Conservation (phyloP, 2,888 invertebrate species). For the Drosophila paracracens region DNA sequence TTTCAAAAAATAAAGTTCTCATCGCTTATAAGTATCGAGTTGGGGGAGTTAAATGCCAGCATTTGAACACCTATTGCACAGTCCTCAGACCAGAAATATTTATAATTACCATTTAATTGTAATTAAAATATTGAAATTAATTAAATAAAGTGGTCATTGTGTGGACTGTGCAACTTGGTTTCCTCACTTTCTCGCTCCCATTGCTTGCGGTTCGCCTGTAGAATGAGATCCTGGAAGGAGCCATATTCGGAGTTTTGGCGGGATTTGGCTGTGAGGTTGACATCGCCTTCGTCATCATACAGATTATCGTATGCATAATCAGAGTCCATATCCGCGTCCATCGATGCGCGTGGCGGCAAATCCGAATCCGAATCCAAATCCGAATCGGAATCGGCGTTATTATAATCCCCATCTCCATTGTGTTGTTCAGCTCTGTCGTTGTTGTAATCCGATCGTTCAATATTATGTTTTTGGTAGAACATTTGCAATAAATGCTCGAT, state of each 20-base stretch:
- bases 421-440: slow-evolving; percentile 25
- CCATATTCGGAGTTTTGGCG: slow-evolving; percentile 73
- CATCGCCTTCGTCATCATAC: slow-evolving; percentile 79
- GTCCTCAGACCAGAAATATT: slow-evolving; percentile 12
- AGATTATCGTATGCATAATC: slow-evolving; percentile 78
- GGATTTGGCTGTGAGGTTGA: slow-evolving; percentile 62
- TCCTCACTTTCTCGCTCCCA: slow-evolving; percentile 74
- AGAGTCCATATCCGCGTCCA: slow-evolving; percentile 45
- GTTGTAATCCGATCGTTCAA: slow-evolving; percentile 37
- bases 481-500: slow-evolving; percentile 72
- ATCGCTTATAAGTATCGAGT: neutral
- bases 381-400: slow-evolving; percentile 27
- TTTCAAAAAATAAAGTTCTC: neutral
- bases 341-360: slow-evolving; percentile 10
- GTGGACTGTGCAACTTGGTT: slow-evolving; percentile 62
- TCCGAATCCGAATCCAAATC: slow-evolving; percentile 25
- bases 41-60: slow-evolving; percentile 63
- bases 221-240: slow-evolving; percentile 78
- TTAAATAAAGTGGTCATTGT: slow-evolving; percentile 65
- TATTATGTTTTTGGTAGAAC: slow-evolving; percentile 69
- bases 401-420: slow-evolving; percentile 48
- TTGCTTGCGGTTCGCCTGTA: slow-evolving; percentile 73
- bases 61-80: slow-evolving; percentile 66
- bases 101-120: neutral
- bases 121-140: neutral